Evolutionary conservation across 2,113 vertebrate species (phyloP).

Genomic region (Aix galericulata): DNA sequence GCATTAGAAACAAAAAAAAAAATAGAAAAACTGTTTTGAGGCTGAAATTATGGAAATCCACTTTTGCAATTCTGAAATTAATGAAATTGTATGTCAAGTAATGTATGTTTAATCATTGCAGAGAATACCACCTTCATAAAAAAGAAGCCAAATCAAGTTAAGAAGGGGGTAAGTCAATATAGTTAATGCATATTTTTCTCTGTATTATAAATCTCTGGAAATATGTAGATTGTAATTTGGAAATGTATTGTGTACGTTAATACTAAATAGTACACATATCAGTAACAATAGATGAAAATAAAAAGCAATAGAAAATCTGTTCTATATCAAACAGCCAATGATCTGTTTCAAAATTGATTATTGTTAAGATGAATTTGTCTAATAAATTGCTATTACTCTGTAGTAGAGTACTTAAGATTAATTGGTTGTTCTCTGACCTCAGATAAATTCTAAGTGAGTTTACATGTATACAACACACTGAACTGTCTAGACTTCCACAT

Average conservation of each 20-base stretch:
- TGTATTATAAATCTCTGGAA: neutral
- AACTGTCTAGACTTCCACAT: neutral
- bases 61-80: neutral
- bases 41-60: neutral
- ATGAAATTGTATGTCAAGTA: neutral
- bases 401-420: neutral
- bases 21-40: neutral
- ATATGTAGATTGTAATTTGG: neutral
- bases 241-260: neutral
- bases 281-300: neutral
- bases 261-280: neutral
- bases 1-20: neutral
- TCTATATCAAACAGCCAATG: neutral
- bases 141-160: conserved; percentile 79
- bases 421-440: neutral
- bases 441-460: neutral
- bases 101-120: conserved; percentile 62
- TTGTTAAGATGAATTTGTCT: neutral
- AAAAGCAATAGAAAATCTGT: neutral
- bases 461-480: neutral
- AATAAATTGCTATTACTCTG: neutral
- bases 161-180: conserved; percentile 77
- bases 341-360: neutral
- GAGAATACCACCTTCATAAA: conserved; percentile 79
- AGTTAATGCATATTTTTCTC: neutral